phyloP scores from a whole-genome alignment of 2,888 invertebrate species.

The Heliconius charithonia region DNA sequence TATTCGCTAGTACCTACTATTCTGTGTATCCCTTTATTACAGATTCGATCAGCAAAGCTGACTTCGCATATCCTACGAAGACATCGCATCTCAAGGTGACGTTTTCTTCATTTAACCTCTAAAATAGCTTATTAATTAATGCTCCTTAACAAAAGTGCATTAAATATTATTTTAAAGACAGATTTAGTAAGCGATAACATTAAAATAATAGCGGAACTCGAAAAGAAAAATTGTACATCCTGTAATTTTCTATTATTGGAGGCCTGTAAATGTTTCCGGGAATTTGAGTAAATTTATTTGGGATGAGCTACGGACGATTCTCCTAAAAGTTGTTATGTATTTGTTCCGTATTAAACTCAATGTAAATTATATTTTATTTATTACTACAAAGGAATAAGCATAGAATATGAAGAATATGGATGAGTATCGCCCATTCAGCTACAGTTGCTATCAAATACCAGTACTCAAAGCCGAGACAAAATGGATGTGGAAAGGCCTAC shows the following conservation, averaged over 20 bases:
- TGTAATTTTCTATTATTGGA: conserved; percentile 22
- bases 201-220: not conserved
- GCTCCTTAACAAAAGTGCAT: not conserved
- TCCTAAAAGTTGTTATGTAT: conserved; percentile 7
- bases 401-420: no score
- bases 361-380: not conserved
- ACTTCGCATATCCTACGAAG: no score
- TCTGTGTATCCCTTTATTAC: no score
- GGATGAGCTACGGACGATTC: not conserved
- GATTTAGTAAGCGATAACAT: not conserved
- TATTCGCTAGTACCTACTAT: no score
- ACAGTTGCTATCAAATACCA: no score
- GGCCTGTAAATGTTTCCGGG: conserved; percentile 13
- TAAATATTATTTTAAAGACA: not conserved
- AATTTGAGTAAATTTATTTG: conserved; percentile 7
- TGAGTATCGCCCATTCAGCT: no score
- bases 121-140: not conserved
- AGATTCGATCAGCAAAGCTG: no score
- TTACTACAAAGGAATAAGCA: no score
- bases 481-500: no score
- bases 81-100: no score
- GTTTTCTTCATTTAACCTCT: not conserved
- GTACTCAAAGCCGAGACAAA: no score
- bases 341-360: not conserved
- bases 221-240: conserved; percentile 11